Percentiles rank a stretch among this genome's conserved stretches.
Evolutionary conservation across 2,797 vertebrate species (phyloP).

Genomic region (Ficedula albicollis): DNA sequence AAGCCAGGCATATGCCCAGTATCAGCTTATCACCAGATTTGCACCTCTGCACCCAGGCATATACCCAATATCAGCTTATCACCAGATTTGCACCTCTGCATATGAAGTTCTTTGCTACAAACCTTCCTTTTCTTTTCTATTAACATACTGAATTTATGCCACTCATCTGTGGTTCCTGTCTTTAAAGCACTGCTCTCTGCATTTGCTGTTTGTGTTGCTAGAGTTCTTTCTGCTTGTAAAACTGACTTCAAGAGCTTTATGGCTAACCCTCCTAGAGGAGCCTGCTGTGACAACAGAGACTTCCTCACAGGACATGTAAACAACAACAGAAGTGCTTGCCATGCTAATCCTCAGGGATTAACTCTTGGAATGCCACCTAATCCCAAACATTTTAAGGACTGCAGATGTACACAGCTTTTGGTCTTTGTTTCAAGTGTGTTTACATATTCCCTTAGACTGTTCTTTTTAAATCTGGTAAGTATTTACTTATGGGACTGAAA

Average conservation of each 20-base stretch:
- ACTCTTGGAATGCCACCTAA: constrained; percentile 50
- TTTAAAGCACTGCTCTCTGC: not conserved
- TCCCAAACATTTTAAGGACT: constrained; percentile 9
- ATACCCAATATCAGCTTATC: not conserved
- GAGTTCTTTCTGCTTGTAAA: not conserved
- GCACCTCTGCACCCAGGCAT: not conserved
- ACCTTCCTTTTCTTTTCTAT: not conserved
- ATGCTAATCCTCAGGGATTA: constrained; percentile 52
- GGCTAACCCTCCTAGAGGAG: not conserved
- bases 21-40: not conserved
- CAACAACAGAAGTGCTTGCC: constrained; percentile 26
- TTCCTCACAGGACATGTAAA: constrained; percentile 46
- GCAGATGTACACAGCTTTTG: constrained; percentile 7
- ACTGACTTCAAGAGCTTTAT: not conserved
- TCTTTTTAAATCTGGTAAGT: not conserved
- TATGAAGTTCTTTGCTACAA: not conserved
- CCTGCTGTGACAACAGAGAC: constrained; percentile 33
- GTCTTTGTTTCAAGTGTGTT: constrained; percentile 36
- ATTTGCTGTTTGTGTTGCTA: not conserved
- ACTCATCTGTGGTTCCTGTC: not conserved
- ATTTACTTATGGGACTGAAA: not conserved
- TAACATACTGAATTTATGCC: not conserved
- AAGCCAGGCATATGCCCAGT: not conserved
- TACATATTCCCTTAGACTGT: not conserved
- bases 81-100: not conserved